Conservation (phyloP, 2,888 invertebrate genomes). For the Cephus spinipes region DNA sequence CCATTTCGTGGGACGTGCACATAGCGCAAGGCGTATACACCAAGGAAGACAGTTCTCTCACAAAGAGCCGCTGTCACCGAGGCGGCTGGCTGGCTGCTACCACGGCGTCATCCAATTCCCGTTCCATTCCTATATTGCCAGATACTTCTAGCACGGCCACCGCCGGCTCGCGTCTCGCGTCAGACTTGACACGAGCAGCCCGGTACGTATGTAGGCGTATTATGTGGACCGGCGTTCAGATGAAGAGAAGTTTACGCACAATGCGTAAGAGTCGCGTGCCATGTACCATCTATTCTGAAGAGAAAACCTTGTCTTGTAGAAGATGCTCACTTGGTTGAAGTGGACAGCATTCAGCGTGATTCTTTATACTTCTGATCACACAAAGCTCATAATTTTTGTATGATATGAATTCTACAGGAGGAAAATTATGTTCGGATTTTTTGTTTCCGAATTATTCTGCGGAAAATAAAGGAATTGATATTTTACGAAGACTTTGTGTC, state of each 20-base stretch:
- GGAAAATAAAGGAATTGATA: background rate
- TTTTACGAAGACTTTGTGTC: background rate
- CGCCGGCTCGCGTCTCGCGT: conserved; percentile 11
- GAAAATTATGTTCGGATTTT: background rate
- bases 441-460: background rate
- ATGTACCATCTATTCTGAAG: conserved; percentile 1
- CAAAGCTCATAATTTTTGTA: background rate
- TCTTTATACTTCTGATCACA: background rate
- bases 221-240: conserved; percentile 32
- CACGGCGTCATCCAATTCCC: conserved; percentile 56
- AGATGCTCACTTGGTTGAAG: background rate
- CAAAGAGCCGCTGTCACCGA: conserved; percentile 58
- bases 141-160: conserved; percentile 32
- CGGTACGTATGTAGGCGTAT: conserved; percentile 5
- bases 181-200: background rate
- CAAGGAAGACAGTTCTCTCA: conserved; percentile 20
- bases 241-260: conserved; percentile 38
- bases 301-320: background rate
- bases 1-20: conserved; percentile 2
- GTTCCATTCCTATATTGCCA: conserved; percentile 21
- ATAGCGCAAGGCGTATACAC: background rate
- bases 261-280: conserved; percentile 42
- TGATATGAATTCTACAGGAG: background rate
- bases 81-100: conserved; percentile 56
- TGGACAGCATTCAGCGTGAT: background rate